Base-by-base conservation (phyloP, 1,140 invertebrate genomes). In the Bactericera cockerelli region DNA sequence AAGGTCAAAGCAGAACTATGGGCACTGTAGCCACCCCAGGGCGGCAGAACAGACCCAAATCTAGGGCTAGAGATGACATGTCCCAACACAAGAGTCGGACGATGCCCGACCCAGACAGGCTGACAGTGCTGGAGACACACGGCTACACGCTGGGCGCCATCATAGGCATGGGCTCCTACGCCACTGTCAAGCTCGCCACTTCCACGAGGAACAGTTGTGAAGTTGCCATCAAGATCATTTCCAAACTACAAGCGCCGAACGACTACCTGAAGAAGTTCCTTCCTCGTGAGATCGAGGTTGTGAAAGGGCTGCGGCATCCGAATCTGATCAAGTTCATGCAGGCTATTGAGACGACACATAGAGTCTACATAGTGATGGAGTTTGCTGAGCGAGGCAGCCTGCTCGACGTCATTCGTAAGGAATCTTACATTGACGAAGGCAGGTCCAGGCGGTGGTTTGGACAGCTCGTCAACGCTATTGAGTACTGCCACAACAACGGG, bases 151-250 rank as follows among this genome's bases (percentile, higher is more conserved):
- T 89, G 26, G 83, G 84, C 14, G 81, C 81, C 67, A 85, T 80
- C 1, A 84, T 91, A 57, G 87, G 87, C 4, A 78, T 79, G 10
- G 88, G 88, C 2, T 88, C 86, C 19, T 91, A 89, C 71, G 87
- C 86, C 4, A 85, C 81, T 24, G 85, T 89, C 1, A 84, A 84
- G 75, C 81, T 49, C 6, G 87, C 86, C 0, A 79, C 79, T 60
- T 89, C 86, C 49, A 75, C 82, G 60, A 75, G 79, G 54, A 83
- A 87, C 67, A 76, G 79, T 61, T 79, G 77, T 60, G 76, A 84
- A 66, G 87, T 92, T 25, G 89, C 88, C n/a, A 78, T 91, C 28
- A 92, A 92, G 79, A 90, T 91, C 57, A 82, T 92, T 39, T 86
- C 84, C 22, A 91, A 89, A 71, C 81, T 82, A 63, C 83, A 84